Base-by-base conservation (phyloP, 2,113 vertebrate genomes). In the Ictalurus punctatus region DNA sequence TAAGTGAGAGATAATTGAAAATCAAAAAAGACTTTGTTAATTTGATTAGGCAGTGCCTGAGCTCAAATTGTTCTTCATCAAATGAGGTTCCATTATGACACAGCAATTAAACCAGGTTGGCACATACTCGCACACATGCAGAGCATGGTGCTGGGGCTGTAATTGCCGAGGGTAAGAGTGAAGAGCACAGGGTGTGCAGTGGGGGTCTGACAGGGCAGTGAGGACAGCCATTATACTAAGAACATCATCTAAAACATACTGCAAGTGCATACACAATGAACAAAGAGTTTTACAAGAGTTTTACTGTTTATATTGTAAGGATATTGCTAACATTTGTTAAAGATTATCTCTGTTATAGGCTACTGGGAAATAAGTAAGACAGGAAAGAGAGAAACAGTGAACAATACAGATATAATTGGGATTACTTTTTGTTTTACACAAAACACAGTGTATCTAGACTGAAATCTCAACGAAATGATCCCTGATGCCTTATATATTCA, bases 11-110 rank as follows among this genome's bases (percentile, higher is more conserved):
- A 97, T 97, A 97, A 97, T 97, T 97, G 96, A 97, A 97, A 97
- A 98, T 97, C 96, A 81, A 97, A 97, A 96, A 97, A 94, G 96
- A 97, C 96, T 97, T 96, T 95, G 96, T 97, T 97, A 97, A 97
- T 97, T 97, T 97, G 96, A 97, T 97, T 97, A 97, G 95, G 94
- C 96, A 94, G 96, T 95, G 95, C 93, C 87, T 76, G 93, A 91
- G 94, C 91, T 96, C 96, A 95, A 88, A 96, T 97, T 96, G 96
- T 96, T 97, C 96, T 95, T 96, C 95, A 96, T 97, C 96, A 96
- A 95, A 97, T 95, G 96, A 96, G 96, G 96, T 97, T 97, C 96
- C 94, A 97, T 97, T 97, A 96, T 96, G 96, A 97, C 96, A 95
- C 89, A 85, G 94, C 95, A 96, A 96, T 97, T 97, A 97, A 96